Evolutionary conservation across 2,113 vertebrate species (phyloP).

Genomic region (Ochotona princeps): DNA sequence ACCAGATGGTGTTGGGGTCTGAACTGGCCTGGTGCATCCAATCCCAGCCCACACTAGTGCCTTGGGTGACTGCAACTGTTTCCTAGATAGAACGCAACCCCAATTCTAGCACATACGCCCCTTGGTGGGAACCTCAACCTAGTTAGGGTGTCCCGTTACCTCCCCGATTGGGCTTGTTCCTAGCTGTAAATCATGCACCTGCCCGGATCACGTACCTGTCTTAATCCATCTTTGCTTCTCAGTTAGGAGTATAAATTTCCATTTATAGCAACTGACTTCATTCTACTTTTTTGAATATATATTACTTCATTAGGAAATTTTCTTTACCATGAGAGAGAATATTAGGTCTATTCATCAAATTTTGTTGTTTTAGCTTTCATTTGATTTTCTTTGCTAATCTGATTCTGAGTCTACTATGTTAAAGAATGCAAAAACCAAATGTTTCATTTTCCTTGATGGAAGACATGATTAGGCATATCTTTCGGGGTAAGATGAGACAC

Average conservation of each 20-base stretch:
- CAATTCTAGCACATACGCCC: too few relatives aligned
- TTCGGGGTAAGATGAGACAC: neutral
- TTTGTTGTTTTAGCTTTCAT: constrained; percentile 7
- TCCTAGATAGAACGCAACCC: too few relatives aligned
- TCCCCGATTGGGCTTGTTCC: too few relatives aligned
- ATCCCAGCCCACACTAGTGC: too few relatives aligned
- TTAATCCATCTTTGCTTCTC: neutral
- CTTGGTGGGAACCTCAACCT: too few relatives aligned
- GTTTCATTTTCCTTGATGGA: neutral
- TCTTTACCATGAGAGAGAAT: neutral
- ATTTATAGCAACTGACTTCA: neutral
- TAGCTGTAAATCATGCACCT: too few relatives aligned
- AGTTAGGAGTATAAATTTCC: neutral
- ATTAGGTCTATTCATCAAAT: neutral
- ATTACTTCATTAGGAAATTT: constrained; percentile 22
- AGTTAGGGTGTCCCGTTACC: too few relatives aligned
- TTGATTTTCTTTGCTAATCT: neutral
- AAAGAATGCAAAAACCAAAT: neutral
- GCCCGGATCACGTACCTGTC: too few relatives aligned
- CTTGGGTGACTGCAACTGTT: too few relatives aligned
- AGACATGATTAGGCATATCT: neutral
- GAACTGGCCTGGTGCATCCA: too few relatives aligned
- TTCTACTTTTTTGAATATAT: neutral
- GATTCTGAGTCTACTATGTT: neutral
- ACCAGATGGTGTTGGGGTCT: too few relatives aligned